phyloP scores from a whole-genome alignment of 1,140 invertebrate species.

The Oedothorax gibbosus region DNA sequence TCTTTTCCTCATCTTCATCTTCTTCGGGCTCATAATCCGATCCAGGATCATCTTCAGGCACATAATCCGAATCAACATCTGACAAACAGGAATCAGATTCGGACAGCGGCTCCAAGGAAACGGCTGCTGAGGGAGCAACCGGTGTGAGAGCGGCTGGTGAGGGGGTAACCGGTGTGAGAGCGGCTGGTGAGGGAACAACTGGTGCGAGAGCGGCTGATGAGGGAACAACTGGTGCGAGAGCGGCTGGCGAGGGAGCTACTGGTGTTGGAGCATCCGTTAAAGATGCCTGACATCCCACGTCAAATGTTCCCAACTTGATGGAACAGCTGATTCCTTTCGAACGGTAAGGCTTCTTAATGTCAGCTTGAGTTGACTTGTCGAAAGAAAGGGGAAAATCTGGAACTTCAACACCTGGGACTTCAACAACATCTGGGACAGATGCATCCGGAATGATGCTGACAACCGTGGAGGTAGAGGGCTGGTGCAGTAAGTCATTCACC shows the following conservation, averaged over 20 bases:
- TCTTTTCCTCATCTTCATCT: neutral
- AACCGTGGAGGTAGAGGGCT: neutral
- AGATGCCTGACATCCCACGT: neutral
- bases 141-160: no score
- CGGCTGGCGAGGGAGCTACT: neutral
- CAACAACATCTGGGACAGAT: neutral
- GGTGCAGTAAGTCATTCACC: neutral
- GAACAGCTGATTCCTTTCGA: no score
- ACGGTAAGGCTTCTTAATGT: no score
- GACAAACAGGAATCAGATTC: neutral
- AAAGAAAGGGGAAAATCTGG: neutral
- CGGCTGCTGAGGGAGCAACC: neutral
- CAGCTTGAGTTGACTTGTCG: no score
- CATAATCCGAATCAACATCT: neutral
- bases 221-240: neutral
- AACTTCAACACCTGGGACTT: neutral
- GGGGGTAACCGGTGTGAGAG: no score
- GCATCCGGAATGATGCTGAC: neutral
- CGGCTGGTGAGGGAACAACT: no score
- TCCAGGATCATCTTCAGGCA: no score
- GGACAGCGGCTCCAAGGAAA: neutral
- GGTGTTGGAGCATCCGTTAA: neutral
- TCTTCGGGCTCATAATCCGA: slow-evolving; percentile 11
- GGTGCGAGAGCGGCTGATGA: neutral
- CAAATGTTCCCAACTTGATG: no score